phyloP scores from a whole-genome alignment of 2,113 vertebrate genomes.

The Ammodytes marinus region DNA sequence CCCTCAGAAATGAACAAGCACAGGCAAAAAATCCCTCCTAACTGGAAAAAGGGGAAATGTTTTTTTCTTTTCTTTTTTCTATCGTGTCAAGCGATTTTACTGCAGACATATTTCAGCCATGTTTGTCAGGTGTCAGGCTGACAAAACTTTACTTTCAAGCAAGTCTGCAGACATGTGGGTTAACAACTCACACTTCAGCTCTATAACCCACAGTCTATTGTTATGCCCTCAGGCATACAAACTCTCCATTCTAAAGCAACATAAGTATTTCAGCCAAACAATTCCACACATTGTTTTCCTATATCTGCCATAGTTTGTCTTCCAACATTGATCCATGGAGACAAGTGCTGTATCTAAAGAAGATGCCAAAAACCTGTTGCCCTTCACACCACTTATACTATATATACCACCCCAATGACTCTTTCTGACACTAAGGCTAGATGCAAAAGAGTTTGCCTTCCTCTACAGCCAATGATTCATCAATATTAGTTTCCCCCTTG shows the following conservation, averaged over 20 bases:
- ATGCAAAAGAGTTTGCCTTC: background rate
- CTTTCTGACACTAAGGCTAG: background rate
- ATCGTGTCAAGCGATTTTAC: background rate
- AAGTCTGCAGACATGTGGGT: background rate
- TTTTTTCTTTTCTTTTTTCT: background rate
- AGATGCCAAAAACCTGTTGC: background rate
- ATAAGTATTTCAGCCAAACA: background rate
- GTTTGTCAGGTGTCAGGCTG: background rate
- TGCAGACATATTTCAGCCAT: background rate
- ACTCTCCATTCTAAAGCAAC: background rate
- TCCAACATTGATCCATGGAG: background rate
- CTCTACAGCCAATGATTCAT: background rate
- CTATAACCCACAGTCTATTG: background rate
- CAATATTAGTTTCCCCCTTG: background rate
- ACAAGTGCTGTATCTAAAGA: background rate
- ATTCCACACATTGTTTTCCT: background rate
- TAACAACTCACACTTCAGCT: slow-evolving; percentile 1
- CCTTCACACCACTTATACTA: background rate
- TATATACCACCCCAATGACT: background rate
- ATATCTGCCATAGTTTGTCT: background rate
- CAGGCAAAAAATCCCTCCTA: background rate
- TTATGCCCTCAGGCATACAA: background rate
- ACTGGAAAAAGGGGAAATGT: background rate
- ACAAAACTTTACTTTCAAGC: background rate
- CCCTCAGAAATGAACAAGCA: background rate